A percentile compares a stretch with the other conserved stretches of the same genome.
These are phyloP conservation scores for Callitettix versicolor DNA, from an alignment of 1,140 invertebrate species.

Conservation along the genomic window DNA sequence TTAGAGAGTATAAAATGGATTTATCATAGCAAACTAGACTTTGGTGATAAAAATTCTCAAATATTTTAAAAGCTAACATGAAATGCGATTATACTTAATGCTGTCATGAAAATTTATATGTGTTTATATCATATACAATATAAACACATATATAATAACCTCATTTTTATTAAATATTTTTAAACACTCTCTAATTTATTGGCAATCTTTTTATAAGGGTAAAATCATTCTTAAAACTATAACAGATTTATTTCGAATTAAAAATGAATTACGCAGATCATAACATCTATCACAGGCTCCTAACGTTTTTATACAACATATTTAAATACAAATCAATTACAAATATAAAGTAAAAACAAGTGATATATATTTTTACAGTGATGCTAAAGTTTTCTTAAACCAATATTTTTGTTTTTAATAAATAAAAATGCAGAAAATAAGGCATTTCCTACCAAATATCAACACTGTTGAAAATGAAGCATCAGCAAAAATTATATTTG, in stretches of 20 bases:
- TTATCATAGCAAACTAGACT: no score
- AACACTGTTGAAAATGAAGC: not conserved
- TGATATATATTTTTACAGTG: constrained; percentile 11
- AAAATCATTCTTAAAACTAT: constrained; percentile 7
- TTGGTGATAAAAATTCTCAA: no score
- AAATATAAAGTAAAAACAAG: constrained; percentile 3
- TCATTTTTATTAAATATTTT: not conserved
- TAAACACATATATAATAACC: not conserved
- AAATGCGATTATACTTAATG: no score
- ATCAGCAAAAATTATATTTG: constrained; percentile 4
- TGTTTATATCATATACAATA: not conserved
- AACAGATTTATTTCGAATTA: constrained; percentile 10
- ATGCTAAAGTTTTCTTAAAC: constrained; percentile 1
- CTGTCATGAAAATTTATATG: no score
- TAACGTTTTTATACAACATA: constrained; percentile 9
- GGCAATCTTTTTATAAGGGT: constrained; percentile 3
- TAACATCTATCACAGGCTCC: constrained; percentile 12
- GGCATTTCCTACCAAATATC: not conserved
- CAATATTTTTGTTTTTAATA: not conserved
- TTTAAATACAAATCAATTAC: constrained; percentile 5
- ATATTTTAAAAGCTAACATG: no score
- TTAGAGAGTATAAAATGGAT: no score
- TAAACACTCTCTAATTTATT: constrained; percentile 7
- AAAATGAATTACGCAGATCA: constrained; percentile 6
- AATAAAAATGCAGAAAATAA: constrained; percentile 1